These are phyloP conservation scores for Cryptotermes secundus DNA, from an alignment of 1,140 invertebrate genomes.

Conservation along the genomic window DNA sequence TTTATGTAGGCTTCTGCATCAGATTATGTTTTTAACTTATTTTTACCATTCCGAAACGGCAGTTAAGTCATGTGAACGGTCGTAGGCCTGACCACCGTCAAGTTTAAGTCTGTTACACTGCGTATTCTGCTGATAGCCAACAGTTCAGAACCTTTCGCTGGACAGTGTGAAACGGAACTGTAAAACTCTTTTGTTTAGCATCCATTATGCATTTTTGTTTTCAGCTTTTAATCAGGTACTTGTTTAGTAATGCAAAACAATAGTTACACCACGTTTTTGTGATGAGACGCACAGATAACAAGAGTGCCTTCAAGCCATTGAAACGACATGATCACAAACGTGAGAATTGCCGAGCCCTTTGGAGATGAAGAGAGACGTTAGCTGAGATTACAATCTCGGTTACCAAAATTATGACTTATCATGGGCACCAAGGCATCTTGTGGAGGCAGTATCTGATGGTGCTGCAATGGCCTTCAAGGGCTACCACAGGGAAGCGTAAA, in stretches of 20 bases:
- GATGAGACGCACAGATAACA: neutral
- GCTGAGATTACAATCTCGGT: constrained; percentile 30
- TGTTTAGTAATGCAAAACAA: constrained; percentile 18
- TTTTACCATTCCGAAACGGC: no score
- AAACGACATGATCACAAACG: neutral
- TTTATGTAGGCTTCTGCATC: no score
- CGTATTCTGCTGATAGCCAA: no score
- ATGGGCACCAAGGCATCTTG: neutral
- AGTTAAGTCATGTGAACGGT: no score
- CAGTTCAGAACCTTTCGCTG: no score
- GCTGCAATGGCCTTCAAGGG: neutral
- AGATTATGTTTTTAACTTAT: no score
- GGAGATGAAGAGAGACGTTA: neutral
- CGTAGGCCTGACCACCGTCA: no score
- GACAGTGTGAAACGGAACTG: neutral
- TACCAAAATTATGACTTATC: constrained; percentile 32
- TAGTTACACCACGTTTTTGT: constrained; percentile 1
- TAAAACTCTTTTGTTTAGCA: neutral
- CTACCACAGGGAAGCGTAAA: neutral
- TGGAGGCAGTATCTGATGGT: neutral
- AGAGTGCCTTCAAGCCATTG: neutral
- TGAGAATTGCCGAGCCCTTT: neutral
- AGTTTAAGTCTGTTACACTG: no score
- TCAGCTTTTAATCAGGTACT: constrained; percentile 12
- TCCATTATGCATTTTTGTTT: constrained; percentile 13